These are phyloP conservation scores for Lordiphosa mommai DNA, from an alignment of 1,140 invertebrate genomes.

Conservation along the genomic window DNA sequence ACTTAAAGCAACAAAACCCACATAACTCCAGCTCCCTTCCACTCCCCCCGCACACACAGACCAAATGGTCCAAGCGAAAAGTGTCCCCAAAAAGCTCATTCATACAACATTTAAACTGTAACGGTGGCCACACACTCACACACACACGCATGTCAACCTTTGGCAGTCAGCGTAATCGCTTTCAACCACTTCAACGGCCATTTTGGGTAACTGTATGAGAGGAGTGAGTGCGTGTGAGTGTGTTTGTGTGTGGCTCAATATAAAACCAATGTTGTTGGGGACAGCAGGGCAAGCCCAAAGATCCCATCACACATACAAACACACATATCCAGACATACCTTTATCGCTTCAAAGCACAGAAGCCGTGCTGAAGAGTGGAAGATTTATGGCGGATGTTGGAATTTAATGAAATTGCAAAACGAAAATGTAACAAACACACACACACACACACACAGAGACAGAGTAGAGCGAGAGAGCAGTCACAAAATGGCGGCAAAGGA, in stretches of 20 bases:
- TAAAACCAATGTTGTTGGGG: slow-evolving; percentile 35
- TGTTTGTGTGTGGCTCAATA: slow-evolving; percentile 40
- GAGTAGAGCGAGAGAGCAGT: slow-evolving; percentile 16
- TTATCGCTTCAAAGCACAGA: slow-evolving; percentile 78
- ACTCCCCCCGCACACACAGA: neutral
- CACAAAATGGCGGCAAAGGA: slow-evolving; percentile 75
- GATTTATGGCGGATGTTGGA: slow-evolving; percentile 79
- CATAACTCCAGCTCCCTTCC: slow-evolving; percentile 41
- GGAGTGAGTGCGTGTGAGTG: neutral
- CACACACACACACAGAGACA: slow-evolving; percentile 17
- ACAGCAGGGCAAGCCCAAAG: neutral
- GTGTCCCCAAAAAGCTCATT: slow-evolving; percentile 64
- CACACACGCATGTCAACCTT: slow-evolving; percentile 53
- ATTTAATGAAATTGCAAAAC: slow-evolving; percentile 79
- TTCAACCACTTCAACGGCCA: slow-evolving; percentile 76
- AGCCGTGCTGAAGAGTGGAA: slow-evolving; percentile 75
- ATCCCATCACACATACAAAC: slow-evolving; percentile 6
- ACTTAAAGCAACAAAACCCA: slow-evolving; percentile 38
- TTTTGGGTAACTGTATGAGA: slow-evolving; percentile 47
- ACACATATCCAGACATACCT: slow-evolving; percentile 52
- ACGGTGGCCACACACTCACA: slow-evolving; percentile 34
- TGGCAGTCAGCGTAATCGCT: slow-evolving; percentile 74
- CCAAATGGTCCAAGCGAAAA: slow-evolving; percentile 17
- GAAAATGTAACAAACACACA: slow-evolving; percentile 70
- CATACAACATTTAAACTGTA: slow-evolving; percentile 68